Evolutionary conservation across 2,888 invertebrate species (phyloP).

Genomic region (Acanthococcus lagerstroemiae): DNA sequence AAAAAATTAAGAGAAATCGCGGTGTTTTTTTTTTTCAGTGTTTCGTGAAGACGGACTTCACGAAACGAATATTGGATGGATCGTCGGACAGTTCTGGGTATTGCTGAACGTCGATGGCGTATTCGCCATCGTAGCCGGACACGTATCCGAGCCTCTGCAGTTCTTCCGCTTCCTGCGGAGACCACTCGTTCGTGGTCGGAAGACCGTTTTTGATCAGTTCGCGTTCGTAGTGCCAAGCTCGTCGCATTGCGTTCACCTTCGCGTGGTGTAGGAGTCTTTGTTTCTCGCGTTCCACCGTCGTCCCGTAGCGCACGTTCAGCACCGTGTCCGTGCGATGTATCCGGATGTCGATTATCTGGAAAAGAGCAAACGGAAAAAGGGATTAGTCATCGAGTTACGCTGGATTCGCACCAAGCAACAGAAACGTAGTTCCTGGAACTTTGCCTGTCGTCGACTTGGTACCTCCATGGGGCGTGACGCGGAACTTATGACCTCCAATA

Average conservation of each 20-base stretch:
- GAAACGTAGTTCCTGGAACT: no score
- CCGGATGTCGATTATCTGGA: conserved; percentile 61
- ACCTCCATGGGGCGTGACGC: no score
- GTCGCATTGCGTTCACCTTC: conserved; percentile 70
- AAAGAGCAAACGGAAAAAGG: background rate
- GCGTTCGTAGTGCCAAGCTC: conserved; percentile 87
- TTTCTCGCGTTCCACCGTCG: conserved; percentile 78
- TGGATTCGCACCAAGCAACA: no score
- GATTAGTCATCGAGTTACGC: no score
- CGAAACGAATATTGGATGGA: conserved; percentile 85
- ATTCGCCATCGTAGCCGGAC: conserved; percentile 79
- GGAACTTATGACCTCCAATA: no score
- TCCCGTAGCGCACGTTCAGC: conserved; percentile 89
- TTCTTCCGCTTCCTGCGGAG: conserved; percentile 76
- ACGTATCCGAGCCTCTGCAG: conserved; percentile 74
- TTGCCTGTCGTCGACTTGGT: no score
- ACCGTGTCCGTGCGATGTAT: conserved; percentile 84
- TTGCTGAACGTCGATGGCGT: conserved; percentile 76
- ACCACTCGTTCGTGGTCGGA: conserved; percentile 57
- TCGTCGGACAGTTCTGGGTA: conserved; percentile 93
- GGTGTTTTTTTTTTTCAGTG: conserved; percentile 7
- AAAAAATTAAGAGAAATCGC: background rate
- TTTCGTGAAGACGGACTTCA: conserved; percentile 46
- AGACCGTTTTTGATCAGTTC: conserved; percentile 59
- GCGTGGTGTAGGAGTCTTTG: conserved; percentile 84